Evolutionary conservation across 2,888 invertebrate species (phyloP), one percentile per base, ranked within the genome.

Genomic region (Drosophila rubida): DNA sequence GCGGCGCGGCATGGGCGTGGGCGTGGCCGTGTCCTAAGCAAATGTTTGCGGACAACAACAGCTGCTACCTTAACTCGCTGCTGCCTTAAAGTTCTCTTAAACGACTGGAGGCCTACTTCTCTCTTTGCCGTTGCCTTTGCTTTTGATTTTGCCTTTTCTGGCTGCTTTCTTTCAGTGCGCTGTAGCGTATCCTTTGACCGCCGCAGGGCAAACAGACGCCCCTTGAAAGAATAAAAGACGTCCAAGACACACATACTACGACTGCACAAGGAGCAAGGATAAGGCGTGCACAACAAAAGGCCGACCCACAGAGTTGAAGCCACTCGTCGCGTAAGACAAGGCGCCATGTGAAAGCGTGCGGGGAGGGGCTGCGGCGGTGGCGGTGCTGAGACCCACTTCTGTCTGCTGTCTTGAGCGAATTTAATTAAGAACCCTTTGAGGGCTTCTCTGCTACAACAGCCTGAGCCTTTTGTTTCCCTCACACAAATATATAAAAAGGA

Each of bases 361-460:
- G n/a, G n/a, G n/a, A n/a, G n/a, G n/a, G n/a, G n/a, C n/a, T n/a
- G n/a, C 4, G 11, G 4, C 0, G 46, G 19, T 16, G n/a, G 50
- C 14, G 11, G 30, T 30, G 27, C 27, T 30, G 9, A 45, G 67
- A 76, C 65, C 80, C 69, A 73, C 87, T 64, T 63, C 44, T 42
- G 25, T 25, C 25, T 23, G 22, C 50, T 82, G 80, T 88, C 82
- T 80, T 86, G 88, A 48, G 60, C 66, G 84, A 83, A 83, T 83
- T 83, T 83, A 83, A 83, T 83, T 83, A 83, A 88, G 88, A 86
- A 83, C 84, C 82, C 82, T 88, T 83, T 81, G 71, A 66, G 48
- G 53, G 61, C 66, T 80, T 75, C 75, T 64, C 27, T 27, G 6
- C 27, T 27, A 27, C 27, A 9, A 68, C 23, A 44, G 35, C 9